phyloP scores from a whole-genome alignment of 2,797 vertebrate genomes.

The Falco cherrug region DNA sequence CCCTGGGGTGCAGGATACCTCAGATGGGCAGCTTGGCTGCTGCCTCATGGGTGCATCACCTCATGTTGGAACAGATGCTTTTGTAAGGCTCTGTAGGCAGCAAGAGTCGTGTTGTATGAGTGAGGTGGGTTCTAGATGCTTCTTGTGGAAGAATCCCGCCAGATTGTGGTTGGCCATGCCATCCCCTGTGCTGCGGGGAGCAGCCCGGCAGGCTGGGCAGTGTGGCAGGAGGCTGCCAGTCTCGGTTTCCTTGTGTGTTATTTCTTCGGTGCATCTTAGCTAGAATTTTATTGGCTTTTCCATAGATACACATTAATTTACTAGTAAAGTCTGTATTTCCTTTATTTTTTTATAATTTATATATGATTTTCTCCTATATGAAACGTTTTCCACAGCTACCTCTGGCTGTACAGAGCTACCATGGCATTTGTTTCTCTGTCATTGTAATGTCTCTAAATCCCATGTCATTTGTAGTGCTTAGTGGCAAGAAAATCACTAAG shows the following conservation, averaged over 20 bases:
- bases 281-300: not conserved
- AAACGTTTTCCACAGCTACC: not conserved
- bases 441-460: not conserved
- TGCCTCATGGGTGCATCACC: not conserved
- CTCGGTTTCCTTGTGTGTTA: rapidly evolving
- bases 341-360: not conserved
- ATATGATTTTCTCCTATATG: not conserved
- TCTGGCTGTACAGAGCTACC: not conserved
- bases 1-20: rapidly evolving
- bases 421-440: not conserved
- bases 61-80: rapidly evolving
- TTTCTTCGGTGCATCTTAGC: not conserved
- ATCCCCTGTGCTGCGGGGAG: not conserved
- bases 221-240: rapidly evolving
- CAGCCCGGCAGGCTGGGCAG: not conserved
- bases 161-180: rapidly evolving
- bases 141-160: not conserved
- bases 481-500: not conserved
- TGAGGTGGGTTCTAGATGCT: not conserved
- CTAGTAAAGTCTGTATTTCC: not conserved
- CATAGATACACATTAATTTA: not conserved
- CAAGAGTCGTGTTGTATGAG: rapidly evolving
- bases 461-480: not conserved
- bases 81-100: not conserved
- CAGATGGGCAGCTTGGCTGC: rapidly evolving